Base-by-base conservation (phyloP, 2,797 vertebrate species). In the Erithacus rubecula region DNA sequence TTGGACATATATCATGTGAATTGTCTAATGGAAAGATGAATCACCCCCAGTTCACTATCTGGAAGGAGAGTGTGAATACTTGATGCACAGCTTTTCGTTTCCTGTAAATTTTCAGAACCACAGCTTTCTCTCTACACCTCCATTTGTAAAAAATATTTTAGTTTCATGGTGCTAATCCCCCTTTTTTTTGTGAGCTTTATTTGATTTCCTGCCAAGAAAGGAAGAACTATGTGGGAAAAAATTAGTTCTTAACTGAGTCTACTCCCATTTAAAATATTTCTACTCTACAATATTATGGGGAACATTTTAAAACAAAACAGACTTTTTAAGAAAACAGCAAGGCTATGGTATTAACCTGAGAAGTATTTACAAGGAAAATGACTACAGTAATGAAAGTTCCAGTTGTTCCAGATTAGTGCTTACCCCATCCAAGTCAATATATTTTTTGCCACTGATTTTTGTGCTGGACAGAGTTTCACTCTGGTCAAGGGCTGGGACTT, bases 1-100 rank as follows among this genome's bases (percentile, higher is more conserved):
- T 85, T 89, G 92, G 75, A 94, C 53, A 78, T 87, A 62, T 16
- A 83, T 83, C 55, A 69, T 37, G n/a, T 20, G 41, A 87, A 78
- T 68, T 77, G 51, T 81, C 53, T 94, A 89, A 93, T 72, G 68
- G 72, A 94, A 94, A 85, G 91, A 89, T 21, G 34, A 82, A 95
- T 84, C 3, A 0, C 12, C 13, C 19, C 11, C n/a, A 69, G 64
- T 79, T 89, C 75, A 58, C 39, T 65, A 11, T 77, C 80, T 80
- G 44, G 63, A 93, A 85, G 55, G 59, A 81, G 43, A 84, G 18
- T 91, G 70, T 70, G 74, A 34, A 52, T 60, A 64, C 19, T 89
- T 92, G 44, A 94, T 86, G 75, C 46, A 90, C 63, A 91, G n/a
- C 30, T 94, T 86, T 87, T 84, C 60, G 32, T 29, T 87, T 92